phyloP scores from a whole-genome alignment of 2,888 invertebrate species.

The Limnephilus marmoratus region DNA sequence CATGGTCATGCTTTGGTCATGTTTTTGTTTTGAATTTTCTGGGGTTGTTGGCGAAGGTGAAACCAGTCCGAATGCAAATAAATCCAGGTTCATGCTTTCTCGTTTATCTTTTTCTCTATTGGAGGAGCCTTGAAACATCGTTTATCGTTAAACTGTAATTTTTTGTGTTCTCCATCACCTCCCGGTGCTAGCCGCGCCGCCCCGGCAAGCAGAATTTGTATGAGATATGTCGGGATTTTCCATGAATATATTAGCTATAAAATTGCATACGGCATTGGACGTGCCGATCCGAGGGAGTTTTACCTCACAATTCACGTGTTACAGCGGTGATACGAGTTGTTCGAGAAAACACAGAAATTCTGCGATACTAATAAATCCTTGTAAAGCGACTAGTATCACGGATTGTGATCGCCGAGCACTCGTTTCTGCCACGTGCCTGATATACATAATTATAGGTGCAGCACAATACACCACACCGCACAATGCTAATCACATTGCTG shows the following conservation, averaged over 20 bases:
- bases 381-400: neutral
- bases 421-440: neutral
- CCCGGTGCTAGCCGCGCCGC: neutral
- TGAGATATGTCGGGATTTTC: slow-evolving; percentile 69
- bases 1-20: no score
- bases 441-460: neutral
- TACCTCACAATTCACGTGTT: slow-evolving; percentile 6
- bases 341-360: neutral
- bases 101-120: neutral
- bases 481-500: neutral
- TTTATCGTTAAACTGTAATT: neutral
- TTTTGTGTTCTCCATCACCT: neutral
- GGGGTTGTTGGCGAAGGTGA: neutral
- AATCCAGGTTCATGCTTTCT: neutral
- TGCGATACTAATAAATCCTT: neutral
- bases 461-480: neutral
- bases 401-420: neutral
- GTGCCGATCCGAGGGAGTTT: slow-evolving; percentile 9
- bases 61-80: neutral
- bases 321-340: slow-evolving; percentile 1
- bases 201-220: slow-evolving; percentile 33
- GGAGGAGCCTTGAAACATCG: neutral
- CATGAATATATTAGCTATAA: slow-evolving; percentile 79
- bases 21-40: neutral
- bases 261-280: slow-evolving; percentile 72